A percentile compares a stretch with the other conserved stretches of the same genome.
These are phyloP conservation scores for Phenacoccus solenopsis DNA, from an alignment of 1,140 invertebrate species.

Conservation along the genomic window DNA sequence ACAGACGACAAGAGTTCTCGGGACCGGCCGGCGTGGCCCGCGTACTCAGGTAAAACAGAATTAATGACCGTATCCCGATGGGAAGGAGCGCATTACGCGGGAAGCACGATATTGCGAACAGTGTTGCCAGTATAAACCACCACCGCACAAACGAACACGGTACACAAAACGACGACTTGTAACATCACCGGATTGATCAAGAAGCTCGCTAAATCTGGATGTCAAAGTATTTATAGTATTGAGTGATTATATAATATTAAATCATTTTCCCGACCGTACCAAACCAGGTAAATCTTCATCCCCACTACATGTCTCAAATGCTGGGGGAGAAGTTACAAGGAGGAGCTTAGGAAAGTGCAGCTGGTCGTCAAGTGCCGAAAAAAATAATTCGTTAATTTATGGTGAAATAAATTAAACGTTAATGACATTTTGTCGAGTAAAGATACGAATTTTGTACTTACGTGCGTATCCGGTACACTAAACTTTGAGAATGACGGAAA, in stretches of 20 bases:
- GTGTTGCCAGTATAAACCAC: not conserved
- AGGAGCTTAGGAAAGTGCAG: not conserved
- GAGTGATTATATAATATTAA: not conserved
- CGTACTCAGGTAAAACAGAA: not conserved
- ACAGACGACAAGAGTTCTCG: not conserved
- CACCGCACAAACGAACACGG: not conserved
- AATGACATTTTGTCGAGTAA: not conserved
- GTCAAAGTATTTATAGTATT: not conserved
- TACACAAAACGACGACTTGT: not conserved
- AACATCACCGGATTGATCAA: not conserved
- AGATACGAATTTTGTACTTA: not conserved
- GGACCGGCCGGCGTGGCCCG: not conserved
- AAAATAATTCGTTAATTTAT: constrained; percentile 4
- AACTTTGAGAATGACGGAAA: not conserved
- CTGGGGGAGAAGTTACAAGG: not conserved
- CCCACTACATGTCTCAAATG: not conserved
- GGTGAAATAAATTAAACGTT: not conserved
- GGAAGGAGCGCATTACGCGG: not conserved
- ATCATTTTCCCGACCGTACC: not conserved
- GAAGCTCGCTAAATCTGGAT: not conserved
- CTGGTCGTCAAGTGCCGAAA: not conserved
- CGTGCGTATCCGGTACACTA: not conserved
- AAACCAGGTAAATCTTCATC: not conserved
- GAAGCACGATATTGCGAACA: not conserved
- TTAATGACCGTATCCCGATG: not conserved